These are phyloP conservation scores for Monoplex corrugatus DNA, from an alignment of 2,888 invertebrate genomes.

Conservation along the genomic window DNA sequence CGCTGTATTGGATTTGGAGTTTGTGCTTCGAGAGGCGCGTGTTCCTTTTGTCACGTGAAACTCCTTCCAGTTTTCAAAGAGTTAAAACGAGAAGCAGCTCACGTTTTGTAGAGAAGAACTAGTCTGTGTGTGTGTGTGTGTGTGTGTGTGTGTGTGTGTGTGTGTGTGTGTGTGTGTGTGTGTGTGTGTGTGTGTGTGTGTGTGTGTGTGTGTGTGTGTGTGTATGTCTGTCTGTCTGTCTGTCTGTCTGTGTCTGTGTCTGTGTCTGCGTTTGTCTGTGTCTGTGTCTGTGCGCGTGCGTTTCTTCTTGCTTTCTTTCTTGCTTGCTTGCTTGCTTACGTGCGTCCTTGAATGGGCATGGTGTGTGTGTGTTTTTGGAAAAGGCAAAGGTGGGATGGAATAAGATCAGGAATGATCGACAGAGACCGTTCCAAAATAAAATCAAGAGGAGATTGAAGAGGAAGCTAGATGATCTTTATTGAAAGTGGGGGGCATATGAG, in stretches of 20 bases:
- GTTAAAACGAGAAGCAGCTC: too few species aligned
- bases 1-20: too few species aligned
- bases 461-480: background rate
- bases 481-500: too few species aligned
- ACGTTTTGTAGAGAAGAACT: too few species aligned
- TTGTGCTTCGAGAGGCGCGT: too few species aligned
- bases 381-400: background rate
- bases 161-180: background rate
- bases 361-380: background rate
- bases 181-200: slow-evolving; percentile 24
- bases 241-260: background rate
- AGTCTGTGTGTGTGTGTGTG: slow-evolving; percentile 34
- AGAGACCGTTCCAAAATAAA: background rate
- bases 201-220: slow-evolving; percentile 29
- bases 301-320: too few species aligned
- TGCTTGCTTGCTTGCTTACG: background rate
- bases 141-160: slow-evolving; percentile 20
- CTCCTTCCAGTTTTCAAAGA: too few species aligned
- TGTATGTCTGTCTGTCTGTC: background rate
- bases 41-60: too few species aligned
- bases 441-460: background rate
- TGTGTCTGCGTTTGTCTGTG: slow-evolving; percentile 16
- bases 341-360: too few species aligned
- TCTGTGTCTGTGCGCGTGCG: slow-evolving; percentile 14
- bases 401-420: background rate